phyloP scores from a whole-genome alignment of 2,888 invertebrate species.

The Cephalotes varians region DNA sequence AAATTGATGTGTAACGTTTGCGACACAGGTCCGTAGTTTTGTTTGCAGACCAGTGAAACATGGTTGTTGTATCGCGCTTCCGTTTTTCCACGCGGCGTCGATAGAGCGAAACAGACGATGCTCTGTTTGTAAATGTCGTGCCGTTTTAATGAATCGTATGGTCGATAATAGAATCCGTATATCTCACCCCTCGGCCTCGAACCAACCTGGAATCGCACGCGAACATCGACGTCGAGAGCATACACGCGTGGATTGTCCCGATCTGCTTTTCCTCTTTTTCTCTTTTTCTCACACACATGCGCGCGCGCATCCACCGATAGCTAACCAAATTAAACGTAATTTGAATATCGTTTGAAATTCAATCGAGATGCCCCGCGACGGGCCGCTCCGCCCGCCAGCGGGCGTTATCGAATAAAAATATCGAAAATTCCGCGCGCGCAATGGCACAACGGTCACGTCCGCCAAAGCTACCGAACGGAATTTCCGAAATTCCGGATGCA shows the following conservation, averaged over 20 bases:
- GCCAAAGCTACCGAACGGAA: conserved; percentile 41
- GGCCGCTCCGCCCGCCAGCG: conserved; percentile 51
- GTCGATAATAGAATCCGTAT: conserved; percentile 80
- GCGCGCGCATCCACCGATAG: conserved; percentile 51
- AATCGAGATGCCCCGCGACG: conserved; percentile 76
- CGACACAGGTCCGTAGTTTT: conserved; percentile 11
- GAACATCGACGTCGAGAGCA: conserved; percentile 44
- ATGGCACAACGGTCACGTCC: conserved; percentile 57
- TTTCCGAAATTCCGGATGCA: conserved; percentile 62
- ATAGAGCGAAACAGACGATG: conserved; percentile 43
- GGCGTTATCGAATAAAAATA: conserved; percentile 71
- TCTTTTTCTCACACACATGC: neutral
- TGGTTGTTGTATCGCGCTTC: conserved; percentile 23
- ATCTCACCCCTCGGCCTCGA: conserved; percentile 64
- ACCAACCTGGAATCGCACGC: conserved; percentile 66
- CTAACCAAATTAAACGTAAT: conserved; percentile 84
- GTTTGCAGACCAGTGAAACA: conserved; percentile 15
- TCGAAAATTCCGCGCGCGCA: conserved; percentile 70
- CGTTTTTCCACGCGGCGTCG: conserved; percentile 30
- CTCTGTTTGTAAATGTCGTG: conserved; percentile 66
- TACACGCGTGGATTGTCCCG: conserved; percentile 21
- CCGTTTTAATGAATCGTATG: conserved; percentile 69
- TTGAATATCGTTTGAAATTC: conserved; percentile 85
- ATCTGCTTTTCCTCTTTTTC: neutral
- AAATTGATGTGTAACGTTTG: conserved; percentile 6